Percentiles rank a stretch among this genome's conserved stretches.
phyloP scores from a whole-genome alignment of 2,797 vertebrate species.

The Nyctalus aviator region DNA sequence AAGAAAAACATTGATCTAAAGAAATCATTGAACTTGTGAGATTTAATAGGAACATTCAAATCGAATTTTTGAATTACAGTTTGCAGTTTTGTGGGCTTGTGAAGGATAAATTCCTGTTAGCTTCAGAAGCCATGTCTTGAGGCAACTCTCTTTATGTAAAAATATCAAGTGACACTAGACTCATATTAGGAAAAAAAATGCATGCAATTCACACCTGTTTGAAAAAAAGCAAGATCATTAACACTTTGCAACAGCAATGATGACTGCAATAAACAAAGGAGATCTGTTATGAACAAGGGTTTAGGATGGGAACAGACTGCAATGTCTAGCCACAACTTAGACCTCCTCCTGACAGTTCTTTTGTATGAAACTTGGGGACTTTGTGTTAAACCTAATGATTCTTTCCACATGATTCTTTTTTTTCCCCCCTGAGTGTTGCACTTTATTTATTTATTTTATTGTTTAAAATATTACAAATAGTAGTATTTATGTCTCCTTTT shows the following conservation, averaged over 20 bases:
- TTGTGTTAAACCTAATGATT: conserved; percentile 28
- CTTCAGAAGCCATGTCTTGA: neutral
- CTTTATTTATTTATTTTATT: too few relatives aligned
- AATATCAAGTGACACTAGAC: conserved; percentile 16
- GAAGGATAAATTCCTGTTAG: neutral
- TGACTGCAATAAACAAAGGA: neutral
- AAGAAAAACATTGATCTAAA: neutral
- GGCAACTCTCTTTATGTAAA: neutral
- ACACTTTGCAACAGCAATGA: neutral
- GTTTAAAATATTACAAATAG: too few relatives aligned
- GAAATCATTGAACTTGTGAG: neutral
- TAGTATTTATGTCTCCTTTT: too few relatives aligned
- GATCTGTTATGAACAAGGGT: neutral
- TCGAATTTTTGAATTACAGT: neutral
- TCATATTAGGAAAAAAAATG: neutral
- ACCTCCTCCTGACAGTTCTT: neutral
- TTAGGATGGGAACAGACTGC: neutral
- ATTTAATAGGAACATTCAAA: neutral
- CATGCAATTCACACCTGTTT: neutral
- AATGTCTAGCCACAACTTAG: neutral
- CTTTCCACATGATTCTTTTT: neutral
- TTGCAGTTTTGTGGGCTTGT: neutral
- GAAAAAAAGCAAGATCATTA: neutral
- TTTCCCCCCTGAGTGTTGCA: too few relatives aligned
- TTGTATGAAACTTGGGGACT: neutral